These are phyloP conservation scores for Grallaria varia DNA, from an alignment of 2,113 vertebrate species.

Conservation along the genomic window DNA sequence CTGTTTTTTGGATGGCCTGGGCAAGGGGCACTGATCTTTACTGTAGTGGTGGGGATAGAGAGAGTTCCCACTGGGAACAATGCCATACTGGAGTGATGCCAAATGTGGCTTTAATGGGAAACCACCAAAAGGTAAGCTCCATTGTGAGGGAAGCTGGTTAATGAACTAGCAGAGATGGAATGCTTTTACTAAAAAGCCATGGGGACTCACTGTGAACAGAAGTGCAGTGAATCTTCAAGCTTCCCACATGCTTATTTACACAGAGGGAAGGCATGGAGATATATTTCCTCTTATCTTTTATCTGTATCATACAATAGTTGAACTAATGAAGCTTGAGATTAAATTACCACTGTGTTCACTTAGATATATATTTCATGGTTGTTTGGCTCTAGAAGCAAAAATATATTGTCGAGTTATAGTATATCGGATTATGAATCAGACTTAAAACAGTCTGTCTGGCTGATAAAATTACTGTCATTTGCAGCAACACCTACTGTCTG, in stretches of 20 bases:
- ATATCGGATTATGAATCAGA: background rate
- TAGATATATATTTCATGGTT: background rate
- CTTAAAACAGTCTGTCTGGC: background rate
- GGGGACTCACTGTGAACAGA: background rate
- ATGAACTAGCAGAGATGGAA: background rate
- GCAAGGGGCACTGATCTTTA: background rate
- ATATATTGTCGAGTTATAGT: background rate
- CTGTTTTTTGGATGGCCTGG: background rate
- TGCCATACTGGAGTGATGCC: background rate
- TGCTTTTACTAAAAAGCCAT: background rate
- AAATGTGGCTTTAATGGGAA: background rate
- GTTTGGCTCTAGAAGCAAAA: background rate
- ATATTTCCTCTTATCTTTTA: background rate
- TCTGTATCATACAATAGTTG: background rate
- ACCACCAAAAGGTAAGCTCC: background rate
- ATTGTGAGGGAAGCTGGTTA: background rate
- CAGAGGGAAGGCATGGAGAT: background rate
- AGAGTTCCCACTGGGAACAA: background rate
- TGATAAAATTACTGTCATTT: background rate
- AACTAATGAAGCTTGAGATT: constrained; percentile 35
- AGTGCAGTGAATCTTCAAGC: background rate
- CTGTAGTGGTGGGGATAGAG: background rate
- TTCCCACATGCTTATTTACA: background rate
- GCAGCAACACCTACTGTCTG: background rate
- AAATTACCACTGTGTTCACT: background rate